phyloP scores from a whole-genome alignment of 2,113 vertebrate genomes.

The Nicator chloris region DNA sequence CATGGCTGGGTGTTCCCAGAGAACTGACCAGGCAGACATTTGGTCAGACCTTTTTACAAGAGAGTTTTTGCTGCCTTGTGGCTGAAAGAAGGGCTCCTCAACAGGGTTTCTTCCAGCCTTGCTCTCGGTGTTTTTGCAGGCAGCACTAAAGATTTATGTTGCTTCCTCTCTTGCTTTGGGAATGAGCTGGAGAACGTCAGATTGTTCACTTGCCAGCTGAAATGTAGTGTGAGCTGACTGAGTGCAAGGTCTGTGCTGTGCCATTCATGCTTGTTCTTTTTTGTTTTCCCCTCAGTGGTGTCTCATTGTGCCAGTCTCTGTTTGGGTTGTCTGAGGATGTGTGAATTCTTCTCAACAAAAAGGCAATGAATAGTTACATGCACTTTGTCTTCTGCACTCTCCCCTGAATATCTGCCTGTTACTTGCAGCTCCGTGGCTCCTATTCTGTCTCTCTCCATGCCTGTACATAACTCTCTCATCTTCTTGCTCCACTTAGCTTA shows the following conservation, averaged over 20 bases:
- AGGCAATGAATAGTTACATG: background rate
- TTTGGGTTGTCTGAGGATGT: constrained; percentile 12
- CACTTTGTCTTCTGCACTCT: background rate
- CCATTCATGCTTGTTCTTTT: constrained; percentile 30
- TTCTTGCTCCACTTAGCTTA: background rate
- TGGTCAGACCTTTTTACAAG: background rate
- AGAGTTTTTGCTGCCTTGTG: background rate
- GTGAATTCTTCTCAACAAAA: background rate
- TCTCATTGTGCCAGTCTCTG: constrained; percentile 6
- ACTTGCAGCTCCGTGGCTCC: background rate
- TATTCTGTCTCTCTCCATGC: background rate
- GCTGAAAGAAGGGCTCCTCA: background rate
- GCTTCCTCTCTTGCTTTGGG: background rate
- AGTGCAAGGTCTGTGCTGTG: background rate
- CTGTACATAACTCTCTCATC: background rate
- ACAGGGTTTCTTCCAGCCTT: background rate
- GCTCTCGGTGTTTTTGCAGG: background rate
- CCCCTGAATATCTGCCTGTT: background rate
- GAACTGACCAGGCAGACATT: background rate
- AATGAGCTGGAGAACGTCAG: background rate
- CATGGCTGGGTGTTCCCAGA: background rate
- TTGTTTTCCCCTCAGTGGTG: background rate
- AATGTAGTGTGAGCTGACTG: background rate
- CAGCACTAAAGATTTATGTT: background rate
- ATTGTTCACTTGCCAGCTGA: constrained; percentile 20